phyloP scores from a whole-genome alignment of 2,888 invertebrate species.

The Tachina grossa region DNA sequence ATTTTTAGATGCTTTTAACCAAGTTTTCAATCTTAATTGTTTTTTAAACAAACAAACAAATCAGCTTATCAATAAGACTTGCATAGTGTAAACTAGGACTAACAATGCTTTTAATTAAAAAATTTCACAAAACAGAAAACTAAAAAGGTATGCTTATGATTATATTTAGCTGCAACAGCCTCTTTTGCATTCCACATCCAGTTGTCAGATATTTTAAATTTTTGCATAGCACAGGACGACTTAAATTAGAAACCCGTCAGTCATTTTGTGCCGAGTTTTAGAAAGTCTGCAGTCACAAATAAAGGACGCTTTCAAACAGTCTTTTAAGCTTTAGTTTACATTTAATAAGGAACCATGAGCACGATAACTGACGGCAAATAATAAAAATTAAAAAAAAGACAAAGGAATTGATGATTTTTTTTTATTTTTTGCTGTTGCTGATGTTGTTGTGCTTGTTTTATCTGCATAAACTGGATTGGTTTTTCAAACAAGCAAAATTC shows the following conservation, averaged over 20 bases:
- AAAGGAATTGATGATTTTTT: background rate
- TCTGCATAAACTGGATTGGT: conserved; percentile 67
- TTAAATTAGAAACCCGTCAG: background rate
- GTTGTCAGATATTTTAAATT: conserved; percentile 39
- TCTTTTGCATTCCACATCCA: background rate
- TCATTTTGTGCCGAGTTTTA: conserved; percentile 26
- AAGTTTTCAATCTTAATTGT: no score
- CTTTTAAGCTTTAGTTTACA: conserved; percentile 64
- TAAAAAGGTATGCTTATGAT: background rate
- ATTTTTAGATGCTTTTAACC: no score
- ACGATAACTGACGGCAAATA: conserved; percentile 29
- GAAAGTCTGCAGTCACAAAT: conserved; percentile 32
- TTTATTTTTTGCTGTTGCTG: conserved; percentile 10
- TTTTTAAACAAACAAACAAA: no score
- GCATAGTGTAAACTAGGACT: no score
- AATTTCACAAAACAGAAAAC: no score
- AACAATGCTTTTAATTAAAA: no score
- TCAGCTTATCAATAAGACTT: no score
- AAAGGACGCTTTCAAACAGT: conserved; percentile 57
- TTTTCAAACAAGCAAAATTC: conserved; percentile 50
- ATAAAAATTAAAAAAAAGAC: conserved; percentile 40
- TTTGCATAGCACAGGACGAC: conserved; percentile 20
- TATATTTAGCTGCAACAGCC: conserved; percentile 19
- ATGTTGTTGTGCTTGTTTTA: no score
- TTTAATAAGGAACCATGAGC: conserved; percentile 63